Evolutionary conservation across 2,797 vertebrate genomes (phyloP).

Genomic region (Tragopan temminckii): DNA sequence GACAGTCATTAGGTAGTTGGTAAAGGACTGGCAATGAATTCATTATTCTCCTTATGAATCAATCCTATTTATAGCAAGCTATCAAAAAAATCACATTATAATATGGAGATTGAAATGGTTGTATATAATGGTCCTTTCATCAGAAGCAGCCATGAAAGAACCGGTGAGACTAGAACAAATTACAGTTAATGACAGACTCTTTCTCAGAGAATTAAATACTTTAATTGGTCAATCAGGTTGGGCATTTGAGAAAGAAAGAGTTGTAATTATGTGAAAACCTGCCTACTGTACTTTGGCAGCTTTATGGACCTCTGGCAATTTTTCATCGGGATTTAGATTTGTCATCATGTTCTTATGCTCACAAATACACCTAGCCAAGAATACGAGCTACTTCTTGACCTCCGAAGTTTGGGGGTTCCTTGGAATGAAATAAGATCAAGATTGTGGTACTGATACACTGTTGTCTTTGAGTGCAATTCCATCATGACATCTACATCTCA

Average conservation of each 20-base stretch:
- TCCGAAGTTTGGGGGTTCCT: background rate
- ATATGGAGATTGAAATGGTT: slow-evolving; percentile 47
- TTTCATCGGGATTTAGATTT: slow-evolving; percentile 43
- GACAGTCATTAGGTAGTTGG: slow-evolving; percentile 55
- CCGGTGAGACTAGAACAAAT: slow-evolving; percentile 65
- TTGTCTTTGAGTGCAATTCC: background rate
- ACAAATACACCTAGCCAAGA: background rate
- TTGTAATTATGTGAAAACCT: slow-evolving; percentile 50
- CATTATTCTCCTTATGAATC: slow-evolving; percentile 59
- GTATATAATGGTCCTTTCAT: slow-evolving; percentile 56
- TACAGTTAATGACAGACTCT: slow-evolving; percentile 58
- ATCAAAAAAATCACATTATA: slow-evolving; percentile 38
- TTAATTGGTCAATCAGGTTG: slow-evolving; percentile 61
- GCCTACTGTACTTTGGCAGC: slow-evolving; percentile 42
- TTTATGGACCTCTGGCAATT: slow-evolving; percentile 17
- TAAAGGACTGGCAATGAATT: slow-evolving; percentile 56
- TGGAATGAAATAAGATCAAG: background rate
- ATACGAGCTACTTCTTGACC: background rate
- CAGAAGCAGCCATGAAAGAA: slow-evolving; percentile 60
- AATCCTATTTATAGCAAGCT: slow-evolving; percentile 59
- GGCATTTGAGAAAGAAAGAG: slow-evolving; percentile 51
- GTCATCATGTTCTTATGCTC: background rate
- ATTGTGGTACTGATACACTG: background rate
- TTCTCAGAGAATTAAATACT: slow-evolving; percentile 64
- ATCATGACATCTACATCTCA: fast-evolving